A percentile compares a stretch with the other conserved stretches of the same genome.
Evolutionary conservation across 1,140 invertebrate species (phyloP).

Genomic region (Meloidogyne floridensis): DNA sequence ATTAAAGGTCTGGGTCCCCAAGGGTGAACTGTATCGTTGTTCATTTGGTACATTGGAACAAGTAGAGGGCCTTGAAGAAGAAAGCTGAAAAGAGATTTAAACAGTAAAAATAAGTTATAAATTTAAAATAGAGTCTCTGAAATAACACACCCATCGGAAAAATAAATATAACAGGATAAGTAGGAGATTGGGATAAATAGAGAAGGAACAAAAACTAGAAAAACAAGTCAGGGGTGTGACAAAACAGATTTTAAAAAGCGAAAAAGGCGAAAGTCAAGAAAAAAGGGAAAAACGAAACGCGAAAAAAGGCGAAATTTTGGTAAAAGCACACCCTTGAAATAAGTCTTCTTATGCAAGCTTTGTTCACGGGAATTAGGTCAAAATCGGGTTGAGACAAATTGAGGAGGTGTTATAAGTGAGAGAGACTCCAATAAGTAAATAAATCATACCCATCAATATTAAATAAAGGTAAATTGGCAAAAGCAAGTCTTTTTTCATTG

Average conservation of each 20-base stretch:
- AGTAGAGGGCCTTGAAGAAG: slow-evolving; percentile 51
- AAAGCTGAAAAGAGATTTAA: slow-evolving; percentile 34
- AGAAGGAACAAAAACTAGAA: not conserved
- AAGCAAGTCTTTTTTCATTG: slow-evolving; percentile 36
- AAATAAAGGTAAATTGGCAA: slow-evolving; percentile 40
- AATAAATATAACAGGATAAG: too few species aligned
- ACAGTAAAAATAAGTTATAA: not conserved
- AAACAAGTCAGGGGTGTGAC: not conserved
- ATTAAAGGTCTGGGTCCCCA: slow-evolving; percentile 52
- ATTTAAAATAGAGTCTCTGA: too few species aligned
- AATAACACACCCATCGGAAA: too few species aligned
- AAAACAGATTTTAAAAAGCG: too few species aligned
- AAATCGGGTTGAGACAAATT: too few species aligned
- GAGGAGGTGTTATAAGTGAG: too few species aligned
- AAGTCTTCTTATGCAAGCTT: not conserved
- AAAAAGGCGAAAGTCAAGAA: too few species aligned
- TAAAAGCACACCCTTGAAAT: too few species aligned
- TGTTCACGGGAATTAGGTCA: too few species aligned
- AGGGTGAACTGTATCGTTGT: slow-evolving; percentile 36
- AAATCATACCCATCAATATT: slow-evolving; percentile 36
- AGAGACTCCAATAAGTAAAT: not conserved
- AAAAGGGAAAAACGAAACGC: too few species aligned
- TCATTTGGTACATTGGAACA: slow-evolving; percentile 38
- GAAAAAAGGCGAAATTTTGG: too few species aligned
- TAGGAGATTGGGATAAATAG: too few species aligned